phyloP scores from a whole-genome alignment of 2,113 vertebrate genomes.

The Nymphicus hollandicus region DNA sequence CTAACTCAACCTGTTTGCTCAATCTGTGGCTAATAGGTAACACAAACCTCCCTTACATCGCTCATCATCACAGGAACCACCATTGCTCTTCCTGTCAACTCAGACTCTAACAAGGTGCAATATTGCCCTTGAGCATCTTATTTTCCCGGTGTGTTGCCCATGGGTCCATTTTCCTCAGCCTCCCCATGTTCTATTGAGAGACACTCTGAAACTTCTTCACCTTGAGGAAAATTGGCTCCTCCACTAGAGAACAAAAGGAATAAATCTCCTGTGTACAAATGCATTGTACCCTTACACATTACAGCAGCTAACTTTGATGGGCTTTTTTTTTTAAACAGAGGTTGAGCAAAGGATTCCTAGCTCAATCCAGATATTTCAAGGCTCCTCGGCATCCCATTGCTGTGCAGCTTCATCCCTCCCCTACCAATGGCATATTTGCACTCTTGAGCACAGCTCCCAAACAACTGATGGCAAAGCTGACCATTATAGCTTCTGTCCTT shows the following conservation, averaged over 20 bases:
- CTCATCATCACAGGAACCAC: not conserved
- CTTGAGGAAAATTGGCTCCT: not conserved
- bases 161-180: not conserved
- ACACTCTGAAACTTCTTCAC: not conserved
- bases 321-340: not conserved
- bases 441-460: not conserved
- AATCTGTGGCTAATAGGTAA: not conserved
- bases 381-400: not conserved
- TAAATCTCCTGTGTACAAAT: not conserved
- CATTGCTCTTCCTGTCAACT: not conserved
- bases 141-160: not conserved
- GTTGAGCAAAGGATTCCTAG: not conserved
- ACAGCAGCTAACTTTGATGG: not conserved
- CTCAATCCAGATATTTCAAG: not conserved
- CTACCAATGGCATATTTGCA: not conserved
- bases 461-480: not conserved
- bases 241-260: not conserved
- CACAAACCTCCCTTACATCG: accelerated
- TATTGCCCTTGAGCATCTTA: not conserved
- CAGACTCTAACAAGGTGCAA: not conserved
- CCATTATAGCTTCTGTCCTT: not conserved
- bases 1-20: not conserved
- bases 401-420: not conserved
- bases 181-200: not conserved
- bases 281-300: not conserved